Evolutionary conservation across 2,888 invertebrate genomes (phyloP).

Genomic region (Eupeodes latifasciatus): DNA sequence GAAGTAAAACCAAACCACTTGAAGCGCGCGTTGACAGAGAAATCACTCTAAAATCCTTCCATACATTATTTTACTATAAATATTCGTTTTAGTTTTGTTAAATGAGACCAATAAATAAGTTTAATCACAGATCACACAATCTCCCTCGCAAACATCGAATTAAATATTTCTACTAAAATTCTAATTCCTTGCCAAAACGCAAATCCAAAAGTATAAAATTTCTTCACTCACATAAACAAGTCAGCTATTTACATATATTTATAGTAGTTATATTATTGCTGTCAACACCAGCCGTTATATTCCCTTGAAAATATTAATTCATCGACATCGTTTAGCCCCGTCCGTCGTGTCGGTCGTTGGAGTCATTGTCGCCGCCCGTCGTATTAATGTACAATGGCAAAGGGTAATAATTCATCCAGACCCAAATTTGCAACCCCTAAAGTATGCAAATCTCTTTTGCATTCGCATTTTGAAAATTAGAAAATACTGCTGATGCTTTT

Average conservation of each 20-base stretch:
- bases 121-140: too few species aligned
- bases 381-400: not conserved
- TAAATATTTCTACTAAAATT: not conserved
- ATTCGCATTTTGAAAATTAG: conserved; percentile 16
- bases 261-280: not conserved
- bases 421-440: not conserved
- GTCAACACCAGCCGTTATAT: conserved; percentile 27
- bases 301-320: conserved; percentile 29
- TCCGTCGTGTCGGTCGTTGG: not conserved
- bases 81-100: too few species aligned
- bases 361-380: not conserved
- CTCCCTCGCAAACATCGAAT: not conserved
- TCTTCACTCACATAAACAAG: not conserved
- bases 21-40: too few species aligned
- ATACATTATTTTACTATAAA: too few species aligned
- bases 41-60: too few species aligned
- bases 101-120: too few species aligned
- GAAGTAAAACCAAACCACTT: too few species aligned
- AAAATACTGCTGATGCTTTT: not conserved
- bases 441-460: conserved; percentile 28
- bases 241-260: not conserved
- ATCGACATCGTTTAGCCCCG: conserved; percentile 21
- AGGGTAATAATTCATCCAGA: not conserved
- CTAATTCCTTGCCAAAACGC: not conserved
- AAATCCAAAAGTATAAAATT: conserved; percentile 8